Evolutionary conservation across 2,888 invertebrate genomes (phyloP).

Genomic region (Philopedon plagiatum): DNA sequence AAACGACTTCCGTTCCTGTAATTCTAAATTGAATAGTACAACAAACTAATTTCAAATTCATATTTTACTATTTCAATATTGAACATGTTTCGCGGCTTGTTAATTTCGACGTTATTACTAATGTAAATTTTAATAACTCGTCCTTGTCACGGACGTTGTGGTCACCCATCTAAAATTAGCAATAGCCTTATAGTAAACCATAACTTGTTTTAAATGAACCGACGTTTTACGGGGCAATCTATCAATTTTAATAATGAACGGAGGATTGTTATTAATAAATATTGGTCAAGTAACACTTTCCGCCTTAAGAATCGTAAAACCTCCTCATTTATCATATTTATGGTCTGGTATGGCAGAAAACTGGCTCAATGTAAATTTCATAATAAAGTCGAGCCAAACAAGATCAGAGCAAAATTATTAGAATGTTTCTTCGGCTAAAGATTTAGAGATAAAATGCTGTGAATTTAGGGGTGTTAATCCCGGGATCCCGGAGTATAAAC

Average conservation of each 20-base stretch:
- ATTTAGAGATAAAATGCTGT: too few relatives aligned
- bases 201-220: slow-evolving; percentile 4
- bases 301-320: too few relatives aligned
- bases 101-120: slow-evolving; percentile 34
- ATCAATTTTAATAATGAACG: slow-evolving; percentile 10
- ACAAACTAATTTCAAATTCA: background rate
- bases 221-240: slow-evolving; percentile 6
- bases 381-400: too few relatives aligned
- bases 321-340: background rate
- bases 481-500: too few relatives aligned
- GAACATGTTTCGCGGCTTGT: background rate
- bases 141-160: slow-evolving; percentile 42
- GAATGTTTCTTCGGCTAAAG: too few relatives aligned
- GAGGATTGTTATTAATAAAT: background rate
- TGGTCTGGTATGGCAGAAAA: background rate
- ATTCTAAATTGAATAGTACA: too few relatives aligned
- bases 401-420: too few relatives aligned
- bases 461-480: too few relatives aligned
- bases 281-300: background rate
- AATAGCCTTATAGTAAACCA: slow-evolving; percentile 19
- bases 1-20: too few relatives aligned
- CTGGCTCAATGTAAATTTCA: background rate
- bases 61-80: background rate
- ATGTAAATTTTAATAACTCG: slow-evolving; percentile 44
- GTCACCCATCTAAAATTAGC: slow-evolving; percentile 45